These are phyloP conservation scores for Limnephilus auricula DNA, from an alignment of 2,888 invertebrate genomes.

Conservation along the genomic window DNA sequence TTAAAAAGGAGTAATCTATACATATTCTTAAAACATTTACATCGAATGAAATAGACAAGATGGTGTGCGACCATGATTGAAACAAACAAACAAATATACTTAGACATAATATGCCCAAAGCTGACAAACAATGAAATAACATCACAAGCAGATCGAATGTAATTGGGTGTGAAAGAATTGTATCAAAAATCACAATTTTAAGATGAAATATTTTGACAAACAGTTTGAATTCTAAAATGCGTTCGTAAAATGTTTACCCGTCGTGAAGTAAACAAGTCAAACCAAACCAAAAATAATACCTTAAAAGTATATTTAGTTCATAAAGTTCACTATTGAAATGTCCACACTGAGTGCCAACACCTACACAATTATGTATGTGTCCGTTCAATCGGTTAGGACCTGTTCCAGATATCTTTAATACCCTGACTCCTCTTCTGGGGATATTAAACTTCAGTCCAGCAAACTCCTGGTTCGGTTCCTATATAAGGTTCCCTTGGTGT, in stretches of 20 bases:
- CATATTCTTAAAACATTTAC: too few relatives aligned
- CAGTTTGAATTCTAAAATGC: too few relatives aligned
- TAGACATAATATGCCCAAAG: too few relatives aligned
- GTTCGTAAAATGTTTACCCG: not conserved
- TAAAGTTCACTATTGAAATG: not conserved
- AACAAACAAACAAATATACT: too few relatives aligned
- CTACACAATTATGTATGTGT: not conserved
- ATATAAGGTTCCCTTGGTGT: not conserved
- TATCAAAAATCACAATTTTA: too few relatives aligned
- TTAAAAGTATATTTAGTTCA: not conserved
- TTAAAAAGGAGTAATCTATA: too few relatives aligned
- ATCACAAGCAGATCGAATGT: too few relatives aligned
- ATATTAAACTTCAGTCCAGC: not conserved
- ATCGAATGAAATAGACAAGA: too few relatives aligned
- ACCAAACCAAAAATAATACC: not conserved
- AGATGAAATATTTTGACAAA: too few relatives aligned
- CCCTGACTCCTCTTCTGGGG: not conserved
- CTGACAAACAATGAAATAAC: too few relatives aligned
- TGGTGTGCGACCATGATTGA: too few relatives aligned
- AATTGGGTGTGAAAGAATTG: too few relatives aligned
- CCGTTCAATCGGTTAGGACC: not conserved
- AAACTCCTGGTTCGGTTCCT: not conserved
- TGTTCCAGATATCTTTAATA: not conserved
- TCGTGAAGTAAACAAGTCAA: not conserved
- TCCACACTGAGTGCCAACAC: not conserved